Evolutionary conservation across 2,113 vertebrate species (phyloP).

Genomic region (Xenopus borealis): DNA sequence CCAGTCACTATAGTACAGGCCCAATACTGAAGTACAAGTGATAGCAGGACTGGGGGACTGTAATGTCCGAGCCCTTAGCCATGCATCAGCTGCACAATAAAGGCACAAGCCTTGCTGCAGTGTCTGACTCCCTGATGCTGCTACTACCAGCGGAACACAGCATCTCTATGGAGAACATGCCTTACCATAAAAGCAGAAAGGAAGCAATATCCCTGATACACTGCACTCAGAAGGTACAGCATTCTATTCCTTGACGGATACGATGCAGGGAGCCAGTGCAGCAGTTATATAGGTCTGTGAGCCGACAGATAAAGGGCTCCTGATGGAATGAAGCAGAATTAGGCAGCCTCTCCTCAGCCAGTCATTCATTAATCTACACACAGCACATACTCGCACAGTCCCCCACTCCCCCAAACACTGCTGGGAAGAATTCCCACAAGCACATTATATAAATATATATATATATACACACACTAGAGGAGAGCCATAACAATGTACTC

Average conservation of each 20-base stretch:
- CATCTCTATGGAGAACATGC: conserved; percentile 8
- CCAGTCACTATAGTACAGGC: too few species aligned
- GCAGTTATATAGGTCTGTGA: background rate
- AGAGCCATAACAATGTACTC: conserved; percentile 59
- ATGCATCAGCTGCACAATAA: too few species aligned
- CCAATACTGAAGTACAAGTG: too few species aligned
- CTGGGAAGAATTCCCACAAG: conserved; percentile 40
- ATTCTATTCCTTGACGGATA: background rate
- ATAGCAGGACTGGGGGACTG: too few species aligned
- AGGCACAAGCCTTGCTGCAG: background rate
- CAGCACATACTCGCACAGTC: conserved; percentile 40
- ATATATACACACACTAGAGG: background rate
- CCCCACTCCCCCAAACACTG: conserved; percentile 51
- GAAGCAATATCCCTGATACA: conserved; percentile 4
- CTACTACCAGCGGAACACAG: background rate
- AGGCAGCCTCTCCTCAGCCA: conserved; percentile 47
- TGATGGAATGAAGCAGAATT: conserved; percentile 19
- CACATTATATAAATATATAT: too few species aligned
- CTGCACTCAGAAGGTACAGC: background rate
- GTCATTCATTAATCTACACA: conserved; percentile 44
- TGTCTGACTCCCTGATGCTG: background rate
- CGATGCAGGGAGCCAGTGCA: background rate
- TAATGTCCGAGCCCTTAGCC: too few species aligned
- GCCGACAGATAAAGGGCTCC: conserved; percentile 21
- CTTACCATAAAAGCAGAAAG: conserved; percentile 43